Evolutionary conservation across 2,113 vertebrate species (phyloP), one percentile per base, ranked within the genome.

Genomic region (Ardeotis arabs): DNA sequence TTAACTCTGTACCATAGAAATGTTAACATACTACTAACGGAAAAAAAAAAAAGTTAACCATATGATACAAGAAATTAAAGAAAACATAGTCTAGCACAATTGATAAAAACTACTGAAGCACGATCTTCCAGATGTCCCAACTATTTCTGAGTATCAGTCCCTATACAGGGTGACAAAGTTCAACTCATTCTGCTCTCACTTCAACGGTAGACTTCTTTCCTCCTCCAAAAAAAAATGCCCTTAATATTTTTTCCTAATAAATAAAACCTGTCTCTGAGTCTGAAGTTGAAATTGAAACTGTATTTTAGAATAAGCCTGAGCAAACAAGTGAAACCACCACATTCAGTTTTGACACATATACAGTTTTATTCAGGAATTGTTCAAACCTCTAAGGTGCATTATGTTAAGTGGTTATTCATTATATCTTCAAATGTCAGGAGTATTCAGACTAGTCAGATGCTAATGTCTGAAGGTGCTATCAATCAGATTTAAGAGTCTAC

Each of bases 321-420:
- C 2, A 91, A 95, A 72, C 4, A 8, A 79, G 17, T 35, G 63
- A 91, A 93, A 55, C 5, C 22, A 55, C 6, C 18, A 47, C 11
- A 77, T 33, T 83, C 59, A 70, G 23, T 84, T 95, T 82, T 53
- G 12, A 69, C 63, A 75, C 21, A 59, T 12, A 12, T 3, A 67
- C 5, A 39, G 6, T 80, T 96, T 89, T 84, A 66, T 56, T 67
- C 24, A 60, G 45, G 20, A 89, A 41, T 49, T 77, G 31, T 78
- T 94, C 18, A 80, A 81, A 84, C 56, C 24, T 68, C 56, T 39
- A 62, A 63, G 20, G 31, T 3, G 23, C 76, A 4, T 77, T 83
- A 90, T n/a, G 14, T 55, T 91, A 85, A 94, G 91, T 37, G 14
- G 41, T 47, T 96, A 84, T 75, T 89, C 87, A 76, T 83, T 35